A percentile compares a stretch with the other conserved stretches of the same genome.
phyloP scores from a whole-genome alignment of 2,888 invertebrate genomes.

The Melanostoma scalare region DNA sequence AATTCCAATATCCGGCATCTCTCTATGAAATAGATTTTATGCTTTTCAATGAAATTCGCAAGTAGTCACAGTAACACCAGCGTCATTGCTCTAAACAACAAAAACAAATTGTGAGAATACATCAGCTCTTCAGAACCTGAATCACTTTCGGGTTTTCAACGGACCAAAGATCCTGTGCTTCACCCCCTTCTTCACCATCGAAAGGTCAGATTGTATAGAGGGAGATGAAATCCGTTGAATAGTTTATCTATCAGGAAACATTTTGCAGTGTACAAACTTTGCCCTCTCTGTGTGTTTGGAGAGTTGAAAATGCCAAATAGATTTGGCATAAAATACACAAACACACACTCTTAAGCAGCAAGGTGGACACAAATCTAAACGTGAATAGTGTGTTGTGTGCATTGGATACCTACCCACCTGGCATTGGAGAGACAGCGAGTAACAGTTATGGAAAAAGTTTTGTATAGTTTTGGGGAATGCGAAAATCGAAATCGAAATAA shows the following conservation, averaged over 20 bases:
- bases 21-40: slow-evolving; percentile 30
- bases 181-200: not conserved
- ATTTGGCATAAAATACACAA: slow-evolving; percentile 42
- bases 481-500: slow-evolving; percentile 46
- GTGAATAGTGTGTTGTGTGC: not conserved
- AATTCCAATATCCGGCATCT: slow-evolving; percentile 48
- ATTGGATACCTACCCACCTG: slow-evolving; percentile 10
- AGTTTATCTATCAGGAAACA: slow-evolving; percentile 66
- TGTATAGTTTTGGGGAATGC: slow-evolving; percentile 8
- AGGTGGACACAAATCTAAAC: slow-evolving; percentile 27
- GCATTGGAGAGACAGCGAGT: slow-evolving; percentile 8
- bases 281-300: slow-evolving; percentile 27
- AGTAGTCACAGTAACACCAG: slow-evolving; percentile 14
- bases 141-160: slow-evolving; percentile 42
- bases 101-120: slow-evolving; percentile 40
- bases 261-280: slow-evolving; percentile 61
- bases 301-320: slow-evolving; percentile 63
- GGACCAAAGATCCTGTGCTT: slow-evolving; percentile 18
- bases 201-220: slow-evolving; percentile 36
- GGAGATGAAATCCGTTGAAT: slow-evolving; percentile 56
- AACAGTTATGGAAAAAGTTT: slow-evolving; percentile 36
- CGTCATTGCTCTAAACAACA: slow-evolving; percentile 4
- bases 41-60: slow-evolving; percentile 33
- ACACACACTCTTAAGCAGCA: not conserved
- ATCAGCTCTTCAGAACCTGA: slow-evolving; percentile 32